Base-by-base conservation (phyloP, 2,113 vertebrate genomes). In the Triplophysa dalaica region DNA sequence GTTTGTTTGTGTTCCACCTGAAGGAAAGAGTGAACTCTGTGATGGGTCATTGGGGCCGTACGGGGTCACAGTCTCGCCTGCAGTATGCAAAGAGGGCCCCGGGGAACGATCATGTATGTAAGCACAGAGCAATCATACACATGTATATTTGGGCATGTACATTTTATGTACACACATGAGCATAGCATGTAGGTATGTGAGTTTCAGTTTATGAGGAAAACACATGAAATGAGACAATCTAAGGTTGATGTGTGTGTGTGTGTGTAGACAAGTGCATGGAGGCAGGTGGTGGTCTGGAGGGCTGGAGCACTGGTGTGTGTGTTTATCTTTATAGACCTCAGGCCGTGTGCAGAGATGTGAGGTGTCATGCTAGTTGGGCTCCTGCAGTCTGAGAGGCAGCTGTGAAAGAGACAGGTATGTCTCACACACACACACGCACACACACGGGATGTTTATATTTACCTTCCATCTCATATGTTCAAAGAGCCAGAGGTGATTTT, bases 341-440 rank as follows among this genome's bases (percentile, higher is more conserved):
- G 83, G 80, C 76, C 76, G 65, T 78, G 60, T 66, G 52, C 45
- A 84, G 65, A 67, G 70, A 82, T 79, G 76, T 78, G 33, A 77
- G 60, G 70, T 84, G 70, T 73, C 81, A 78, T 84, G 74, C 72
- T 61, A 69, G 45, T 29, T 65, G 70, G 68, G 61, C 69, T 56
- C 81, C 67, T 66, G 75, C 76, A 82, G 91, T 89, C 86, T 89
- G 81, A 87, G 89, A 90, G 87, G 87, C 91, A 92, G 91, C 89
- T 93, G 91, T 89, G 90, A 87, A 89, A 84, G 90, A 91, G 90
- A 91, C 90, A 92, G 88, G 85, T 92, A 89, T 87, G 90, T 91
- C 89, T 89, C 81, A 86, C 80, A 86, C 88, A 84, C 87, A 88
- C 89, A 91, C 89, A 84, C 89, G 86, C 54, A 24, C 63, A 33